Conservation (phyloP, 2,797 vertebrate species). For the Dromococcyx pavoninus region DNA sequence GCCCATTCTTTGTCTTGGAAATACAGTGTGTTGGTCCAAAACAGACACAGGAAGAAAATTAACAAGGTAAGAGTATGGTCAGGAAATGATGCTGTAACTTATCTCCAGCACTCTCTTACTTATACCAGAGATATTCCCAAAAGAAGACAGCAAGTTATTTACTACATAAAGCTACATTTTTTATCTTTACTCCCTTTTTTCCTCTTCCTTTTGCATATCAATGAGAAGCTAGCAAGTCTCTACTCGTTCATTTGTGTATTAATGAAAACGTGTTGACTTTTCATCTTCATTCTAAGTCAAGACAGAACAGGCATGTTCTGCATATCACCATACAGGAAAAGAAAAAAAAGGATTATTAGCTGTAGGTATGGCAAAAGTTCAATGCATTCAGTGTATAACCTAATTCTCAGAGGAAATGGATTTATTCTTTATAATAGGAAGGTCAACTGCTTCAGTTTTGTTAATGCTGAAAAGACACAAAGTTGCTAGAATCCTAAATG, state of each 20-base stretch:
- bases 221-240: not conserved
- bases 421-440: slow-evolving; percentile 20
- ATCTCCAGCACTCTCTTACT: not conserved
- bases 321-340: not conserved
- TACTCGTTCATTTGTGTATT: slow-evolving; percentile 2
- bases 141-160: not conserved
- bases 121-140: not conserved
- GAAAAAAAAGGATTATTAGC: not conserved
- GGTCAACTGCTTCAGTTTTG: slow-evolving; percentile 1
- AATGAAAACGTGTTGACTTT: slow-evolving; percentile 24
- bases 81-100: not conserved
- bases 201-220: not conserved
- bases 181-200: not conserved
- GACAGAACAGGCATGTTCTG: not conserved
- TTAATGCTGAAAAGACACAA: not conserved
- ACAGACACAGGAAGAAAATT: not conserved
- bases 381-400: slow-evolving; percentile 23
- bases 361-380: slow-evolving; percentile 9
- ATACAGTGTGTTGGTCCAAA: not conserved
- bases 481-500: not conserved
- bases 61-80: not conserved
- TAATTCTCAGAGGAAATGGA: slow-evolving; percentile 14
- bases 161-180: not conserved
- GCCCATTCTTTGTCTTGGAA: not conserved
- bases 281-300: not conserved